Percentiles rank a stretch among this genome's conserved stretches.
Conservation (phyloP, 2,113 vertebrate species). For the Nothocercus nigrocapillus region DNA sequence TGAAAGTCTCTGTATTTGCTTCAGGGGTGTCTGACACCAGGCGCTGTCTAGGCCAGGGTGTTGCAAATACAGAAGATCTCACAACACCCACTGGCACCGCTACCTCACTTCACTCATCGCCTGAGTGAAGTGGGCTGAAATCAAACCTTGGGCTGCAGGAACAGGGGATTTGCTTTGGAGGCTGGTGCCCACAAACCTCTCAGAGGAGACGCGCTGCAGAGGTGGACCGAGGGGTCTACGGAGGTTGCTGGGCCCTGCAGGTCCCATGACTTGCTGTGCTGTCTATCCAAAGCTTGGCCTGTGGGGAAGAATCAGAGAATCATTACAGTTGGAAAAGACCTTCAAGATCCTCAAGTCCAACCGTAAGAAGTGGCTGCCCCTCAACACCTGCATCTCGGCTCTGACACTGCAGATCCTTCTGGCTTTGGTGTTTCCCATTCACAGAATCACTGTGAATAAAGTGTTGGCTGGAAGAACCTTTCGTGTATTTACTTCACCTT, state of each 20-base stretch:
- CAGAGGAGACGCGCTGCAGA: neutral
- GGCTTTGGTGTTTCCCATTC: neutral
- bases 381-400: fast-evolving
- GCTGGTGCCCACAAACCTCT: neutral
- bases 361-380: neutral
- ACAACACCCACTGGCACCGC: fast-evolving
- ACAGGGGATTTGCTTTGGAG: neutral
- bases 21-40: neutral
- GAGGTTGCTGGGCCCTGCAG: neutral
- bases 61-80: too few species aligned
- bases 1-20: neutral
- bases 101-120: fast-evolving
- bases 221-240: neutral
- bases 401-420: neutral
- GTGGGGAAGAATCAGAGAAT: neutral
- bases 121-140: neutral
- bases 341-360: too few species aligned
- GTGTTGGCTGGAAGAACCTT: neutral
- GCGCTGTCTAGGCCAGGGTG: neutral
- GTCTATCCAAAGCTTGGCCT: fast-evolving
- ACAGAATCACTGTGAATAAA: neutral
- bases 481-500: neutral
- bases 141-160: fast-evolving
- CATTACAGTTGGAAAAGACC: too few species aligned
- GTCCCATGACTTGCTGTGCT: fast-evolving